A percentile compares a stretch with the other conserved stretches of the same genome.
Evolutionary conservation across 2,888 invertebrate species (phyloP).

Genomic region (Campaea margaritaria): DNA sequence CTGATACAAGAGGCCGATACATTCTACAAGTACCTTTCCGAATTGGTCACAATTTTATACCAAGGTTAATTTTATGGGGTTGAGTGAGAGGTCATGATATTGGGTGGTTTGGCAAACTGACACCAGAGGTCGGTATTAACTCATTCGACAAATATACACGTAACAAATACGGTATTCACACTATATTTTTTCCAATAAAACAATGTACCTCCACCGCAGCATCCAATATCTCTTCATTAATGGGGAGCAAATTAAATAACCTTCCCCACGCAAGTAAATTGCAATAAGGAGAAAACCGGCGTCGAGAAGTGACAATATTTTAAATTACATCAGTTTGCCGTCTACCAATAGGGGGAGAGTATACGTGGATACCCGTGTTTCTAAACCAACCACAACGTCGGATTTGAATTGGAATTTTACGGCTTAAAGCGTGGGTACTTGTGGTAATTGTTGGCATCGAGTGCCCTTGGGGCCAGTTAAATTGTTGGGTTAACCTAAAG

Average conservation of each 20-base stretch:
- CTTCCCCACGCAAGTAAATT: constrained; percentile 78
- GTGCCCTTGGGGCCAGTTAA: constrained; percentile 50
- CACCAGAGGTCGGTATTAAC: too few relatives aligned
- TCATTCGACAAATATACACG: too few relatives aligned
- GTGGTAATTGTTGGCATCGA: constrained; percentile 54
- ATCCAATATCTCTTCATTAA: constrained; percentile 74
- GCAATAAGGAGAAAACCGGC: constrained; percentile 73
- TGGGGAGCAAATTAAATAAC: constrained; percentile 76
- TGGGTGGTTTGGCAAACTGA: too few relatives aligned
- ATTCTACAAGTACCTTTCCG: too few relatives aligned
- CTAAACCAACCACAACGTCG: constrained; percentile 62
- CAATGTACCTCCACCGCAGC: constrained; percentile 41
- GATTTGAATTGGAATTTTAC: constrained; percentile 70
- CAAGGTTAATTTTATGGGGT: too few relatives aligned
- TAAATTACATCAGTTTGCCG: constrained; percentile 79
- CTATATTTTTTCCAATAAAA: constrained; percentile 15
- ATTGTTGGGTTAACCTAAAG: constrained; percentile 7
- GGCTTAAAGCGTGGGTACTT: constrained; percentile 55
- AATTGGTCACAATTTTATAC: too few relatives aligned
- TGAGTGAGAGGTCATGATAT: too few relatives aligned
- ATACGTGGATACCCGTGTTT: constrained; percentile 45
- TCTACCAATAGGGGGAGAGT: constrained; percentile 66
- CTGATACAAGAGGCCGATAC: too few relatives aligned
- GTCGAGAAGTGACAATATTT: constrained; percentile 76
- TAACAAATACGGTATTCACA: too few relatives aligned